phyloP scores from a whole-genome alignment of 53 echinoderm and acorn worm species.

The Temnopleurus reevesii region DNA sequence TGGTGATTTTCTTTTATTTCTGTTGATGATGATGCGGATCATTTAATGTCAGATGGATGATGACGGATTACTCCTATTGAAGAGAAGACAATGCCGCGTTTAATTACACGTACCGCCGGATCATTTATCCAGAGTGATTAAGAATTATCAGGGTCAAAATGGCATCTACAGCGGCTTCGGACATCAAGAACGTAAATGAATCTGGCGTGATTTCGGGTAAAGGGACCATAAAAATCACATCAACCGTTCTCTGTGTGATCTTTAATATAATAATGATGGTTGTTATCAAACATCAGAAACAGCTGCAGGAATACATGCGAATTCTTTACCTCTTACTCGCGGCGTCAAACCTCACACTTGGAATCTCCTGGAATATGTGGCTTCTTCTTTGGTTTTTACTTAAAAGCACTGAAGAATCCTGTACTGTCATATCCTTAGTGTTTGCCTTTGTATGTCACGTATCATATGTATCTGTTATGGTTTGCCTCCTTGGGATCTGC shows the following conservation, averaged over 20 bases:
- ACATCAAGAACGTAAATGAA: not conserved
- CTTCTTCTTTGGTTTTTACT: not conserved
- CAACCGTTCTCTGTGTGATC: no score
- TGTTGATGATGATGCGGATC: no score
- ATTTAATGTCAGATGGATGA: no score
- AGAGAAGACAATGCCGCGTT: no score
- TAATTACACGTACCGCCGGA: no score
- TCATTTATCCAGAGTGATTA: no score
- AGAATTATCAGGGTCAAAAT: not conserved
- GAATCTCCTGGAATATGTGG: not conserved
- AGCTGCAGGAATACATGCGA: not conserved
- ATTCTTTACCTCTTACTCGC: not conserved
- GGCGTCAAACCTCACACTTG: not conserved
- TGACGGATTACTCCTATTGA: no score
- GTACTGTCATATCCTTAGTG: not conserved
- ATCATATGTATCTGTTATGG: not conserved
- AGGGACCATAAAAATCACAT: not conserved
- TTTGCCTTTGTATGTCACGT: not conserved
- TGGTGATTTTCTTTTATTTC: no score
- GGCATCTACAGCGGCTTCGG: not conserved
- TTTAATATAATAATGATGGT: no score
- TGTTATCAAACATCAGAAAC: no score
- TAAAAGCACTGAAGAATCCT: not conserved
- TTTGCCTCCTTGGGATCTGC: not conserved
- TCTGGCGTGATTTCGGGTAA: not conserved